phyloP scores from a whole-genome alignment of 1,140 invertebrate species.

The Plutomurus gul region DNA sequence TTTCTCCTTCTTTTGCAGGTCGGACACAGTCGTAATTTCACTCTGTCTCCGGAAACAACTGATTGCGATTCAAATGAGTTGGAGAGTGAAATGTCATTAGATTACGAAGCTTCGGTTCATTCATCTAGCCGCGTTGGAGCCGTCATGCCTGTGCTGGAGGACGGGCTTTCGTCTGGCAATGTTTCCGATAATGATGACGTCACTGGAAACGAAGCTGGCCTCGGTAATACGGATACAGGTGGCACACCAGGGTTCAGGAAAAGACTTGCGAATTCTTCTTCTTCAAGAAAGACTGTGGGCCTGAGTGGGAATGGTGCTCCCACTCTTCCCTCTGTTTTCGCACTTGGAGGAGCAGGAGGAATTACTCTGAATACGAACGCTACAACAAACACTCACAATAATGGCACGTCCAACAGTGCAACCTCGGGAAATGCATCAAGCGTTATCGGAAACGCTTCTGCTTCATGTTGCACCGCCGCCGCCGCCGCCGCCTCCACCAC shows the following conservation, averaged over 20 bases:
- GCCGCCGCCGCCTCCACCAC: conserved; percentile 19
- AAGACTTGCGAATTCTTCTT: conserved; percentile 28
- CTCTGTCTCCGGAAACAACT: conserved; percentile 91
- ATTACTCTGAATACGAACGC: not conserved
- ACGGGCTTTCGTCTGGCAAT: conserved; percentile 88
- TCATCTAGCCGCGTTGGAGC: conserved; percentile 62
- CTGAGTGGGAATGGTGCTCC: conserved; percentile 6
- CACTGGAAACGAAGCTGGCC: conserved; percentile 53
- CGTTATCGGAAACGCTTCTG: conserved; percentile 35
- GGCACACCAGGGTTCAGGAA: conserved; percentile 1
- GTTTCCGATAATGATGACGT: conserved; percentile 86
- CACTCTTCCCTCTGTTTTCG: not conserved
- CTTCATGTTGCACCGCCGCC: conserved; percentile 28
- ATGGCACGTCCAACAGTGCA: not conserved
- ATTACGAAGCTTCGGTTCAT: conserved; percentile 58
- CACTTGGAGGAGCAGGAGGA: not conserved
- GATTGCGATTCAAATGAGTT: conserved; percentile 90
- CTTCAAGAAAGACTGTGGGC: not conserved
- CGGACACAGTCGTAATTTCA: conserved; percentile 76
- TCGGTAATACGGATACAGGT: conserved; percentile 32
- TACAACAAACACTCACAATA: conserved; percentile 5
- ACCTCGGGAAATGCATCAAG: conserved; percentile 12
- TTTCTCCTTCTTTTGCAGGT: conserved; percentile 52
- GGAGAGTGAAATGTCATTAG: conserved; percentile 75
- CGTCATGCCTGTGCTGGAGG: conserved; percentile 92